These are phyloP conservation scores for Onychostruthus taczanowskii DNA, from an alignment of 2,113 vertebrate genomes.

Conservation along the genomic window DNA sequence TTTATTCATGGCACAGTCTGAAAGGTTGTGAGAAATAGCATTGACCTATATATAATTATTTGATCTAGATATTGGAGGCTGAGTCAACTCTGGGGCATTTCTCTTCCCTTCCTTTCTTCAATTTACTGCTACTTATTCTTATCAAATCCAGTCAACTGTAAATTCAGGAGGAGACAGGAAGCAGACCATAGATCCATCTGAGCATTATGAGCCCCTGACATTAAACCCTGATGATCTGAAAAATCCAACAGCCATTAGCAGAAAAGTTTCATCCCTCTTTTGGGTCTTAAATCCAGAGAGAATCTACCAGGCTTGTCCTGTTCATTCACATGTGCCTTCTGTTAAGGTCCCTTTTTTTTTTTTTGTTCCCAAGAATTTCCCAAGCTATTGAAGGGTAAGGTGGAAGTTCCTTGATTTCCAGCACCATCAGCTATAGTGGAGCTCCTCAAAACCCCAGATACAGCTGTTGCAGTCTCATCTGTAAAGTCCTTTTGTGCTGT, in stretches of 20 bases:
- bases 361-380: background rate
- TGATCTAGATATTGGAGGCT: background rate
- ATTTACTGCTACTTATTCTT: background rate
- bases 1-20: slow-evolving; percentile 20
- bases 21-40: background rate
- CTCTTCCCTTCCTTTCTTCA: background rate
- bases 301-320: background rate
- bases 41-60: slow-evolving; percentile 25
- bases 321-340: background rate
- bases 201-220: background rate
- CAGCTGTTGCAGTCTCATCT: background rate
- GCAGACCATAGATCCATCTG: background rate
- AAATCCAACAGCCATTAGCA: background rate
- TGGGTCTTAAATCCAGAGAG: background rate
- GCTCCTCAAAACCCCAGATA: background rate
- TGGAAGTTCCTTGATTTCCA: background rate
- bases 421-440: background rate
- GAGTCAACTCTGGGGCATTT: background rate
- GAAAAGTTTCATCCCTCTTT: background rate
- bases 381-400: background rate
- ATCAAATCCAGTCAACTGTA: background rate
- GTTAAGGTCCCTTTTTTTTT: background rate
- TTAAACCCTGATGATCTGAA: background rate
- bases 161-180: background rate
- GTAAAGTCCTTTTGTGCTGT: background rate